Base-by-base conservation (phyloP, 2,113 vertebrate species). In the Hystrix cristata region DNA sequence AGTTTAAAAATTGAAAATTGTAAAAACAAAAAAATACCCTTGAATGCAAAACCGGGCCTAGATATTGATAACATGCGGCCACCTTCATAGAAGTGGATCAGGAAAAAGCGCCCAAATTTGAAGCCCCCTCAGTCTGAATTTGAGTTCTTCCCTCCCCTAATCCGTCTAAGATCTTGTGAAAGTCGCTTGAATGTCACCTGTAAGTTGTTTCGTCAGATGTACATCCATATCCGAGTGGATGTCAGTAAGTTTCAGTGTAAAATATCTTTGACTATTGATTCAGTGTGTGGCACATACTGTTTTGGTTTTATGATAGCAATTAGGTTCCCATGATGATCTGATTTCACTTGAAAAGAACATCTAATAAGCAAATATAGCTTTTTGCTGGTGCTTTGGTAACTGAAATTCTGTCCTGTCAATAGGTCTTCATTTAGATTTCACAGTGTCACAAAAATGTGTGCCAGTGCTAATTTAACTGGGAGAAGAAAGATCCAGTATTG, bases 341-440 rank as follows among this genome's bases (percentile, higher is more conserved):
- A 43, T 65, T 71, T 62, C 57, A 16, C 53, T 84, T 48, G 57
- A 16, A 59, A 64, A 87, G 14, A 80, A 43, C 12, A 71, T 69
- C 5, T 51, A 67, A 5, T 80, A 19, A 7, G 15, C 16, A 69
- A 95, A 10, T 1, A 48, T 31, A 14, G 34, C 4, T 72, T 34
- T 82, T 78, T 12, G 1, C 5, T 55, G 6, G 9, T 69, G 9
- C 4, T 14, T 46, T 59, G 57, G 0, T 57, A 69, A 79, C 25
- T 76, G 27, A 93, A 80, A 92, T 95, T 85, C 18, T 4, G 72
- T 34, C 7, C 57, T 13, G 64, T 85, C 62, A 38, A 57, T 19
- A 5, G 59, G 18, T 67, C 12, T 82, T 90, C 8, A 82, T 72
- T 95, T 86, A 67, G 4, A 91, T 72, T 93, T 95, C 16, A 86